Evolutionary conservation across 1,140 invertebrate species (phyloP).

Genomic region (Paraescarpia echinospica): DNA sequence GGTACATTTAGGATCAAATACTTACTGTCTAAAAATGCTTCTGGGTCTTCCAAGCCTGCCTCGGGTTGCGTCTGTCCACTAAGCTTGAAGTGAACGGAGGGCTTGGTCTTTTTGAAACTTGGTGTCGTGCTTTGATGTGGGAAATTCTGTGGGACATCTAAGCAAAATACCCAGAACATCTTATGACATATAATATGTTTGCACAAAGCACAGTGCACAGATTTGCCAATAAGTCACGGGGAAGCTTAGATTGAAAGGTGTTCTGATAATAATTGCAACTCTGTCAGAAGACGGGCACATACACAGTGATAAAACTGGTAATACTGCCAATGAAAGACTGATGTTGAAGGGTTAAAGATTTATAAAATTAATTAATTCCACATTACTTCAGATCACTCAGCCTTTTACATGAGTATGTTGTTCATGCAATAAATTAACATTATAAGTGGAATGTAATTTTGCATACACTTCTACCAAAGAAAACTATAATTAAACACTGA

Average conservation of each 20-base stretch:
- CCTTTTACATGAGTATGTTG: too few species aligned
- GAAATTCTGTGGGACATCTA: background rate
- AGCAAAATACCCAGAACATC: background rate
- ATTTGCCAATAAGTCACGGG: background rate
- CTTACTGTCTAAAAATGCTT: constrained; percentile 11
- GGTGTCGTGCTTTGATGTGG: background rate
- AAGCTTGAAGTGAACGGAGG: background rate
- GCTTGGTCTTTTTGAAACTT: background rate
- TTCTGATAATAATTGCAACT: background rate
- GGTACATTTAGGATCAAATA: background rate
- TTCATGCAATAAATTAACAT: too few species aligned
- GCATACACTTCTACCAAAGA: too few species aligned
- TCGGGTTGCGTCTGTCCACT: background rate
- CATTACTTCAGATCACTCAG: too few species aligned
- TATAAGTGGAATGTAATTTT: too few species aligned
- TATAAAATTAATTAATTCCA: too few species aligned
- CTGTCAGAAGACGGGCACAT: background rate
- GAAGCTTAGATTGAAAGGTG: background rate
- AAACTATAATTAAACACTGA: too few species aligned
- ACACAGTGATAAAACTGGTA: too few species aligned
- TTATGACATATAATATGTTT: background rate
- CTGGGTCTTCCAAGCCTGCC: background rate
- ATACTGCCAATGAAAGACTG: too few species aligned
- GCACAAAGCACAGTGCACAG: background rate
- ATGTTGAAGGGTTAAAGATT: too few species aligned